These are phyloP conservation scores for Recurvirostra avosetta DNA, from an alignment of 2,113 vertebrate species.

Conservation along the genomic window DNA sequence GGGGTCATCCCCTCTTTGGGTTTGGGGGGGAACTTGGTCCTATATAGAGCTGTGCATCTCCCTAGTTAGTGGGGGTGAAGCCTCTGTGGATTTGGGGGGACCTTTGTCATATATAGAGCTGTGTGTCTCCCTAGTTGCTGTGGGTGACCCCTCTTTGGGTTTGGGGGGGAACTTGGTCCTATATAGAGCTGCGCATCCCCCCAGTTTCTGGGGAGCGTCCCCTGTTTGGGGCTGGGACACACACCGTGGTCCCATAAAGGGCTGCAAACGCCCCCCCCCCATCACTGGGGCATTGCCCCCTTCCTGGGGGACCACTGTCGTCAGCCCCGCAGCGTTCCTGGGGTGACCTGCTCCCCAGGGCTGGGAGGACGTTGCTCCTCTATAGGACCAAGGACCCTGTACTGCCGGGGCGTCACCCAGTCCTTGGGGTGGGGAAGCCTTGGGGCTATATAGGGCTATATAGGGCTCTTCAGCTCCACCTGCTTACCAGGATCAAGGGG, in stretches of 20 bases:
- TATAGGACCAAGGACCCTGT: background rate
- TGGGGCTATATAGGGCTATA: background rate
- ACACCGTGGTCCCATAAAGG: background rate
- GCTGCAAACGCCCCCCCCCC: background rate
- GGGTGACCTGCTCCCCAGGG: background rate
- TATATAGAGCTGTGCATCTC: too few species aligned
- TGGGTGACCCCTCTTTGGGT: background rate
- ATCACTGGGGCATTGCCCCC: background rate
- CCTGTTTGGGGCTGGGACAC: background rate
- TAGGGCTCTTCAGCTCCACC: background rate
- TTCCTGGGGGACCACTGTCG: background rate
- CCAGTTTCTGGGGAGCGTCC: background rate
- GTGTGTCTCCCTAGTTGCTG: too few species aligned
- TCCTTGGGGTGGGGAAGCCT: background rate
- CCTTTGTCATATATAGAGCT: background rate
- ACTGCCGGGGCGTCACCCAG: too few species aligned
- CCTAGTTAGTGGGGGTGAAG: background rate
- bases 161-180: background rate
- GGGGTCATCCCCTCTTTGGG: background rate
- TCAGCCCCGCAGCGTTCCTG: background rate
- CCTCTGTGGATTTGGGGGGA: background rate
- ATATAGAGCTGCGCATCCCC: background rate
- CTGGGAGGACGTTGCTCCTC: background rate
- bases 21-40: background rate
- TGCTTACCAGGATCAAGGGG: background rate